A percentile compares a stretch with the other conserved stretches of the same genome.
Evolutionary conservation across 2,113 vertebrate species (phyloP).

Genomic region (Porphyrio hochstetteri): DNA sequence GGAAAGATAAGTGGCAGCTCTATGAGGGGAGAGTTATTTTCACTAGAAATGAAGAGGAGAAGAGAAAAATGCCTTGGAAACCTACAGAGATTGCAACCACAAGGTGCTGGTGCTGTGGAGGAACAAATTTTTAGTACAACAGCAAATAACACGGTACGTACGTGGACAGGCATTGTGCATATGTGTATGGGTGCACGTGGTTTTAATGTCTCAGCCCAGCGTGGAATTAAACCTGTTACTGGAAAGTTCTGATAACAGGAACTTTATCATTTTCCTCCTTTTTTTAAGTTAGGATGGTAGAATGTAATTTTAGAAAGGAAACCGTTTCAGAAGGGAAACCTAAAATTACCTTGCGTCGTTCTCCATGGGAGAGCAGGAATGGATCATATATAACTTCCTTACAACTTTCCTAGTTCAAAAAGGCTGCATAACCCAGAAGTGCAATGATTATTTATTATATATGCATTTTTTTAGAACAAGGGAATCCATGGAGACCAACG

Average conservation of each 20-base stretch:
- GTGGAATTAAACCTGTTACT: neutral
- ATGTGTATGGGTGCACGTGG: accelerated
- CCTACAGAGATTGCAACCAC: neutral
- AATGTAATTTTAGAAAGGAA: neutral
- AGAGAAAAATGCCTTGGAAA: neutral
- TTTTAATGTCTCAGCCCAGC: neutral
- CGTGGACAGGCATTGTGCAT: neutral
- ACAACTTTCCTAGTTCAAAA: neutral
- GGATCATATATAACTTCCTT: accelerated
- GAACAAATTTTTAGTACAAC: neutral
- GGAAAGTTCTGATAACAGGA: neutral
- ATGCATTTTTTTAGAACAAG: neutral
- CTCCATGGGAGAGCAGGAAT: neutral
- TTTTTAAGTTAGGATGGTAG: neutral
- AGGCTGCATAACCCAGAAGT: neutral
- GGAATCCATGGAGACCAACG: neutral
- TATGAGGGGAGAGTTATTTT: neutral
- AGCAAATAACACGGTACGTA: neutral
- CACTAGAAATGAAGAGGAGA: neutral
- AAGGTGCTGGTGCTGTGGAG: neutral
- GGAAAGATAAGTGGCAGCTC: neutral
- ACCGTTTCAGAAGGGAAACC: neutral
- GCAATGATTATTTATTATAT: neutral
- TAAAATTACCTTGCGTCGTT: neutral
- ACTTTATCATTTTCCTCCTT: neutral